Base-by-base conservation (phyloP, 1,140 invertebrate species). In the Drosophila littoralis region DNA sequence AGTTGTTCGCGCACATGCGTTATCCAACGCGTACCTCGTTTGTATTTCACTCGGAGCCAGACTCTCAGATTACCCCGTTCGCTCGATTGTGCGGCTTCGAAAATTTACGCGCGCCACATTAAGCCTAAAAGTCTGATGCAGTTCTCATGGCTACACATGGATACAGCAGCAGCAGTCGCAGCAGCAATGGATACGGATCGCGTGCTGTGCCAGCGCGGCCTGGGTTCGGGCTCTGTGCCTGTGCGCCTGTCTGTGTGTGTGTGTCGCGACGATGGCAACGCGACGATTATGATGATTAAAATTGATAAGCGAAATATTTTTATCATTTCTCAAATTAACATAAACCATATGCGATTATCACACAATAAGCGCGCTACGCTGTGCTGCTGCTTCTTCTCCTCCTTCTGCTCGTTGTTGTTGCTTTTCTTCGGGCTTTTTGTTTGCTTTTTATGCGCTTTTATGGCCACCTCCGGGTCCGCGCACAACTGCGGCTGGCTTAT, bases 221-320 rank as follows among this genome's bases (percentile, higher is more conserved):
- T 22, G 50, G 54, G 9, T 6, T 52, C 52, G 48, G 40, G 38
- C 32, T 54, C 36, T 60, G 28, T 42, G 10, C 35, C 17, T 17
- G 17, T 17, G 22, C 48, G 15, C 35, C 15, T 17, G 45, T 55
- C 33, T 54, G 17, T 32, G 40, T 67, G 46, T 69, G 51, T 67
- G 60, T 45, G 52, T 71, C 73, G 61, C 74, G 69, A 80, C 81
- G 77, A 83, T 81, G 77, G 70, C 83, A 80, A 67, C 76, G 73
- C 77, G 77, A 81, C 74, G 81, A 90, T 89, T 89, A 89, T 84
- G 77, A 89, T 89, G 77, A 89, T 85, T 85, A 80, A 83, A 89
- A 75, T 80, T 89, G 84, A 89, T 89, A 89, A 89, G 84, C 77
- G 75, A 89, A 89, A 89, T 89, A 89, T 89, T 89, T 89, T 81